A percentile compares a stretch with the other conserved stretches of the same genome.
Evolutionary conservation across 2,888 invertebrate genomes (phyloP).

Genomic region (Cheilosia soror): DNA sequence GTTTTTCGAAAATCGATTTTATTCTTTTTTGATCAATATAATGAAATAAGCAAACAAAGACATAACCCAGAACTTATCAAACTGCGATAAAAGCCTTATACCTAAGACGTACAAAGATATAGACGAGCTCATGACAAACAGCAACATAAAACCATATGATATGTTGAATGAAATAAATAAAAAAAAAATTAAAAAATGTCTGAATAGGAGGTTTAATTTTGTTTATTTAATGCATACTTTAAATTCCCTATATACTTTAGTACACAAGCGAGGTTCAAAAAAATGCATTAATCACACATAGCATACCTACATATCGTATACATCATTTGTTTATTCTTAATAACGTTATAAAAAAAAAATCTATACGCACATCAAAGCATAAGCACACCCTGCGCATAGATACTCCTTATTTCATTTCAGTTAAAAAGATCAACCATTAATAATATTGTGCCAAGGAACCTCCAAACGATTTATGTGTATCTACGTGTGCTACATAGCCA

Average conservation of each 20-base stretch:
- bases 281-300: slow-evolving; percentile 31
- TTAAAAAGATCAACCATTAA: slow-evolving; percentile 40
- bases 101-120: too few species aligned
- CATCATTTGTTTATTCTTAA: slow-evolving; percentile 22
- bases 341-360: not conserved
- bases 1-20: too few species aligned
- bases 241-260: not conserved
- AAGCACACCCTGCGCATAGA: not conserved
- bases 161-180: too few species aligned
- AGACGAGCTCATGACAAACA: too few species aligned
- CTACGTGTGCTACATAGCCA: not conserved
- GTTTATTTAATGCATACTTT: too few species aligned
- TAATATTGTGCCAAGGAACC: slow-evolving; percentile 14
- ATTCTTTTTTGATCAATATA: too few species aligned
- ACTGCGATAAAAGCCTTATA: too few species aligned
- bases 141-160: too few species aligned
- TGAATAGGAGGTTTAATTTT: too few species aligned
- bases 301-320: not conserved
- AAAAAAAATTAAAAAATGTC: too few species aligned
- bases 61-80: too few species aligned
- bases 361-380: not conserved
- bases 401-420: slow-evolving; percentile 27
- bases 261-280: not conserved
- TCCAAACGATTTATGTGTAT: slow-evolving; percentile 12
- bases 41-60: too few species aligned